Base-by-base conservation (phyloP, 2,113 vertebrate genomes). In the Bos indicus region DNA sequence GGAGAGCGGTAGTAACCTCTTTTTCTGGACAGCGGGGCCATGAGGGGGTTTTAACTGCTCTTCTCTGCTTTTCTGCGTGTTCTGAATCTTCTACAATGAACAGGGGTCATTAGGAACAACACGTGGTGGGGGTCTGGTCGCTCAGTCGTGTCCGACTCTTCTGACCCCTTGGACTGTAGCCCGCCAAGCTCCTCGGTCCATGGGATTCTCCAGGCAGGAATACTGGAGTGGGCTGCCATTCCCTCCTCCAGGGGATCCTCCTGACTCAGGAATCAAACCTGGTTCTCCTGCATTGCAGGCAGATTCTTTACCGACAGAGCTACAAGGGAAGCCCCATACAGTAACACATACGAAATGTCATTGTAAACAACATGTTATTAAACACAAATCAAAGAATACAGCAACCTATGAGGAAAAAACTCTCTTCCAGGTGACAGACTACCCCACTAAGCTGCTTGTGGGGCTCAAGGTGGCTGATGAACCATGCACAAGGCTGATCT, bases 381-480 rank as follows among this genome's bases (percentile, higher is more conserved):
- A 88, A 30, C 52, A 89, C 13, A 77, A 82, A 54, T 2, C 80
- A 54, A 54, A 64, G 46, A 62, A 26, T 3, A 3, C 11, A 80
- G 6, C 13, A 43, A 2, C 46, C 6, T 12, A 30, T 4, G 12
- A 51, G 40, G 64, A 71, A 17, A 83, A 86, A 74, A 30, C 6
- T 2, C 54, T 81, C 82, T 19, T 25, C 40, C 51, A 13, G 74
- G 11, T 46, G 25, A 5, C 2, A 7, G 46, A 7, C 48, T 40
- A 0, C 51, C 40, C 57, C 16, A 36, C 36, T 0, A 0, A 2
- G 64, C 19, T 43, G 5, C 3, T 3, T 2, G 3, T 2, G n/a
- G 40, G 40, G 12, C 23, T 12, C 52, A 6, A 15, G 12, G 5
- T 8, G 19, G 4, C 71, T 90, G 14, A 2, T 28, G 36, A 0